Evolutionary conservation across 2,797 vertebrate genomes (phyloP).

Genomic region (Hemitrygon akajei): DNA sequence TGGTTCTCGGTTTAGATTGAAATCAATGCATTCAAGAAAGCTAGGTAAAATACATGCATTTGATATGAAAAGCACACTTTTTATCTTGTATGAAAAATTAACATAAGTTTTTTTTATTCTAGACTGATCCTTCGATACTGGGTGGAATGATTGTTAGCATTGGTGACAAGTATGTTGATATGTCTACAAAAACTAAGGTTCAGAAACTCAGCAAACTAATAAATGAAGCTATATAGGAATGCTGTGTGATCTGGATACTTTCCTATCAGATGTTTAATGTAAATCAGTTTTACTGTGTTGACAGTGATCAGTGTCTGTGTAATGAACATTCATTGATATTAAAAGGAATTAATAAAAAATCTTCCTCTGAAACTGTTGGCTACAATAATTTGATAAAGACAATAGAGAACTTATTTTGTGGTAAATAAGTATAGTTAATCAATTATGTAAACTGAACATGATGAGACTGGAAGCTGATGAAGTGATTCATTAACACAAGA

Average conservation of each 20-base stretch:
- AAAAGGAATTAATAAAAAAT: constrained; percentile 16
- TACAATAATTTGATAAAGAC: background rate
- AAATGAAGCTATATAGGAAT: constrained; percentile 58
- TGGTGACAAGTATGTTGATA: constrained; percentile 74
- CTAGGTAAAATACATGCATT: background rate
- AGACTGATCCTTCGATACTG: constrained; percentile 79
- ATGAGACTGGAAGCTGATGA: background rate
- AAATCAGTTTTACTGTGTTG: background rate
- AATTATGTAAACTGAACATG: background rate
- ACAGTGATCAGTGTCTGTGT: background rate
- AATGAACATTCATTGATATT: background rate
- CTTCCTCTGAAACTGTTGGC: background rate
- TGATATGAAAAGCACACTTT: background rate
- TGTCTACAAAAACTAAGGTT: constrained; percentile 86
- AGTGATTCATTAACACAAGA: background rate
- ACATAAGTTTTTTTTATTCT: constrained; percentile 45
- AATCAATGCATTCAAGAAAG: background rate
- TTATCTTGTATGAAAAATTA: constrained; percentile 41
- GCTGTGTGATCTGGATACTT: background rate
- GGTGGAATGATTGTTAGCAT: constrained; percentile 95
- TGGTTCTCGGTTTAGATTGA: background rate
- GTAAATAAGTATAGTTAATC: background rate
- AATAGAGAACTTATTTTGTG: background rate
- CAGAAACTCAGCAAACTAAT: constrained; percentile 83
- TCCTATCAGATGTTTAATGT: background rate